phyloP scores from a whole-genome alignment of 2,888 invertebrate species.

The Philonicus albiceps region DNA sequence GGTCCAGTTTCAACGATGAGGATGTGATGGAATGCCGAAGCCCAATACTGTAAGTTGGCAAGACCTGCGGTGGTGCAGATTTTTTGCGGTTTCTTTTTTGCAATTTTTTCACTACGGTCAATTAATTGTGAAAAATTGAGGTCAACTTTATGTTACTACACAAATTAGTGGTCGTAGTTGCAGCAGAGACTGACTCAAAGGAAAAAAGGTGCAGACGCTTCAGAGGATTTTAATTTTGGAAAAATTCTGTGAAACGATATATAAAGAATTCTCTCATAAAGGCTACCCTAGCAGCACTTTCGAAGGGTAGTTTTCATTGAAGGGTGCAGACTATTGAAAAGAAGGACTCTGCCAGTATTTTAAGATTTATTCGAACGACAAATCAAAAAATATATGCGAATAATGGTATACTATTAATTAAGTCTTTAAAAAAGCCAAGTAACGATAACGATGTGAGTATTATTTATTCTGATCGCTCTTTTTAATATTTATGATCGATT shows the following conservation, averaged over 20 bases:
- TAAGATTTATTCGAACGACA: neutral
- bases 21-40: neutral
- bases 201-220: neutral
- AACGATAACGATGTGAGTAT: no score
- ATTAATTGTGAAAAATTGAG: neutral
- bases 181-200: neutral
- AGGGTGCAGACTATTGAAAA: neutral
- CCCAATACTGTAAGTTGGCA: neutral
- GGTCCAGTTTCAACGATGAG: neutral
- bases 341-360: neutral
- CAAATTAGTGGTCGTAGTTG: neutral
- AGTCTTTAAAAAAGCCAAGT: no score
- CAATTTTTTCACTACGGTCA: neutral
- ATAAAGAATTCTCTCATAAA: neutral
- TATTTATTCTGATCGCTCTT: no score
- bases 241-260: neutral
- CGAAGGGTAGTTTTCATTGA: neutral
- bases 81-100: neutral
- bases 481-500: no score
- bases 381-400: neutral
- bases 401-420: no score
- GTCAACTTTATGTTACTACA: neutral
- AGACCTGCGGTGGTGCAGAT: neutral
- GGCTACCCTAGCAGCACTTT: neutral
- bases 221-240: neutral